phyloP scores from a whole-genome alignment of 2,797 vertebrate species.

The Sphenodon punctatus region DNA sequence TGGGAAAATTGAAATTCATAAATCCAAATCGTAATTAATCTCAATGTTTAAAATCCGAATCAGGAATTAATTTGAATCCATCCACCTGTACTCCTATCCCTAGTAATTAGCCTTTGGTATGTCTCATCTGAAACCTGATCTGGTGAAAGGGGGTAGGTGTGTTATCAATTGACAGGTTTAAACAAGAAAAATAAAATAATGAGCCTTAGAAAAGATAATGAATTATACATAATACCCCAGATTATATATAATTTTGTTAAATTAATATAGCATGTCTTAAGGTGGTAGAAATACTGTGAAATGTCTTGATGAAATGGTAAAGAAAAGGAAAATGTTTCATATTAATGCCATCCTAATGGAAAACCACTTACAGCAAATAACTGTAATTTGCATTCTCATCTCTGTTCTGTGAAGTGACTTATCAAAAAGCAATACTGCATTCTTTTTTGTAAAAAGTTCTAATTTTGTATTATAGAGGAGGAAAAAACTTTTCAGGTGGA shows the following conservation, averaged over 20 bases:
- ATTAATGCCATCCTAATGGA: constrained; percentile 70
- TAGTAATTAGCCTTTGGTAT: constrained; percentile 76
- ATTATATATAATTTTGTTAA: constrained; percentile 68
- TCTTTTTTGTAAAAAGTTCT: constrained; percentile 56
- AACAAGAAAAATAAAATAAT: constrained; percentile 55
- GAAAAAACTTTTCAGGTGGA: constrained; percentile 50
- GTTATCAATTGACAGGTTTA: constrained; percentile 48
- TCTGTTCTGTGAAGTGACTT: constrained; percentile 60
- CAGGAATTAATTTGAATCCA: no score
- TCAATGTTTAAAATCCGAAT: no score
- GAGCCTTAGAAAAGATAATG: constrained; percentile 28
- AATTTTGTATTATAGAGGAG: constrained; percentile 64
- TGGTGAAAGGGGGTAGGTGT: constrained; percentile 15
- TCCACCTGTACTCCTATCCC: no score
- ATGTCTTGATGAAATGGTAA: constrained; percentile 58
- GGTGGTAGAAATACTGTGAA: constrained; percentile 58
- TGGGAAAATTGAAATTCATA: no score
- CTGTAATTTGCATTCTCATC: constrained; percentile 71
- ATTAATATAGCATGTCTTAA: constrained; percentile 60
- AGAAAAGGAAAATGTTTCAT: constrained; percentile 65
- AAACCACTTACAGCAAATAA: constrained; percentile 72
- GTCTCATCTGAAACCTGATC: constrained; percentile 59
- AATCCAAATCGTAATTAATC: no score
- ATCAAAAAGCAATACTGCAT: constrained; percentile 68
- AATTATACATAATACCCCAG: constrained; percentile 46